Evolutionary conservation across 2,113 vertebrate species (phyloP), one percentile per base, ranked within the genome.

Genomic region (Hiodon alosoides): DNA sequence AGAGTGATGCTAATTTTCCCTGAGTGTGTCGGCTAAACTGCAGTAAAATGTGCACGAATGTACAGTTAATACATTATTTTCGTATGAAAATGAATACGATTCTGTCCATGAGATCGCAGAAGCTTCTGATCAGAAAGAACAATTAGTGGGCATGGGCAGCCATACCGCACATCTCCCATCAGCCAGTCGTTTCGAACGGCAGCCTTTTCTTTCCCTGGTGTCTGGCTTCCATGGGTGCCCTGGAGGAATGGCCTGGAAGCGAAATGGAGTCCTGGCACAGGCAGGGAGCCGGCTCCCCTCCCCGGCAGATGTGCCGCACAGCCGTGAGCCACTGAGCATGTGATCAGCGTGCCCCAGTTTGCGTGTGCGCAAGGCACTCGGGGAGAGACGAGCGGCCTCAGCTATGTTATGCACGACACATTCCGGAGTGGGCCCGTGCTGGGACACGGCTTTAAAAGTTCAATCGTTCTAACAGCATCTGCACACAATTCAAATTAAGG

Each of bases 1-100:
- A 78, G 76, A 77, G 78, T 71, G 78, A 76, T 84, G 71, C 70
- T 67, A 68, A 78, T 65, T 76, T 69, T 73, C 50, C 75, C 31
- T 75, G 55, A 67, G 78, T 78, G 79, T 79, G 59, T 57, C 76
- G 78, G 59, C 68, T 75, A 60, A 76, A 73, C 55, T 17, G 67
- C 7, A 57, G 55, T 70, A 55, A 70, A 70, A 55, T 53, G 9
- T 17, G 16, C n/a, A 70, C 16, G 9, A 16, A 53, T 68, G 48
- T 51, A 68, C 66, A 31, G 13, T 55, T 70, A 53, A 70, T 9
- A 1, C 31, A n/a, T 57, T 52, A 57, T 70, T 55, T 70, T 17
- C 54, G 16, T 31, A n/a, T 55, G 5, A 55, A 16, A 70, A 53
- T 17, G 16, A 55, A 70, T 17, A 16, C 5, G 0, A 9, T 69